Percentiles rank a stretch among this genome's conserved stretches.
Conservation (phyloP, 2,888 invertebrate species). For the Drosophila anomalipes region DNA sequence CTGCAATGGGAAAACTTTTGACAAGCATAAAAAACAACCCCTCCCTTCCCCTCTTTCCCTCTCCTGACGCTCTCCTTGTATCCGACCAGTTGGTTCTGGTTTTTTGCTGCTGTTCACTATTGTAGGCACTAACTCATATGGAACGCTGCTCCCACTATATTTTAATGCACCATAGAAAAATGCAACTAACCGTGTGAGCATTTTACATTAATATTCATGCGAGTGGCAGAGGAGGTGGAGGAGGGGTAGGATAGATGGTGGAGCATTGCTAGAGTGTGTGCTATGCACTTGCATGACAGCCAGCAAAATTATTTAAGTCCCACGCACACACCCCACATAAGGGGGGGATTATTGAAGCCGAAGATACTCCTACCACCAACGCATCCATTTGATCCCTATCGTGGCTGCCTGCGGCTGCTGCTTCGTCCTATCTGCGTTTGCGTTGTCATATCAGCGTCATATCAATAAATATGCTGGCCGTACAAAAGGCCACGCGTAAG, state of each 20-base stretch:
- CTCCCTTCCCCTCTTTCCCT: background rate
- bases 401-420: conserved; percentile 8
- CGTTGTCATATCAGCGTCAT: conserved; percentile 78
- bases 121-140: conserved; percentile 76
- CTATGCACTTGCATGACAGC: conserved; percentile 75
- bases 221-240: conserved; percentile 3
- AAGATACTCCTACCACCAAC: conserved; percentile 27
- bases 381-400: conserved; percentile 41
- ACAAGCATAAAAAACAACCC: conserved; percentile 30
- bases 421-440: conserved; percentile 25
- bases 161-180: conserved; percentile 75
- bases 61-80: background rate
- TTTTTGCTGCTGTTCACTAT: conserved; percentile 52
- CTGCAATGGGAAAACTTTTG: conserved; percentile 55
- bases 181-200: conserved; percentile 80
- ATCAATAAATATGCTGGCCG: conserved; percentile 75
- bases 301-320: conserved; percentile 75
- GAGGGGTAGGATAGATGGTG: background rate
- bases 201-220: conserved; percentile 77
- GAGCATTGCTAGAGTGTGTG: conserved; percentile 60
- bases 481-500: conserved; percentile 66
- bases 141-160: conserved; percentile 75
- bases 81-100: conserved; percentile 39
- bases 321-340: conserved; percentile 27
- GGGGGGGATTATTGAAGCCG: conserved; percentile 58